These are phyloP conservation scores for Bombyx mori DNA, from an alignment of 1,140 invertebrate species.

Conservation along the genomic window ASM3026992v2 NC_085116.1:7975501-7976000, in stretches of 20 bases:
- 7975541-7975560: too few species aligned
- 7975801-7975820: conserved; percentile 62
- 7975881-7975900: conserved; percentile 58
- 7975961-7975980: too few species aligned
- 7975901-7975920: conserved; percentile 54
- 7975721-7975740: conserved; percentile 66
- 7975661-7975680: conserved; percentile 39
- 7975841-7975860: conserved; percentile 32
- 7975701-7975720: conserved; percentile 68
- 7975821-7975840: conserved; percentile 51
- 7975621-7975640: conserved; percentile 44
- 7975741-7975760: conserved; percentile 67
- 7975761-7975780: conserved; percentile 31
- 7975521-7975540: too few species aligned
- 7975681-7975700: conserved; percentile 62
- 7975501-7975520: too few species aligned
- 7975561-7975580: too few species aligned
- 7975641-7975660: conserved; percentile 55
- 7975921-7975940: conserved; percentile 29
- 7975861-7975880: conserved; percentile 32
- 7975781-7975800: conserved; percentile 16
- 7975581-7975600: conserved; percentile 24
- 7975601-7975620: conserved; percentile 51
- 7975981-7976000: too few species aligned
- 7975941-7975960: too few species aligned